Base-by-base conservation (phyloP, 2,113 vertebrate genomes). In the Grammomys surdaster region DNA sequence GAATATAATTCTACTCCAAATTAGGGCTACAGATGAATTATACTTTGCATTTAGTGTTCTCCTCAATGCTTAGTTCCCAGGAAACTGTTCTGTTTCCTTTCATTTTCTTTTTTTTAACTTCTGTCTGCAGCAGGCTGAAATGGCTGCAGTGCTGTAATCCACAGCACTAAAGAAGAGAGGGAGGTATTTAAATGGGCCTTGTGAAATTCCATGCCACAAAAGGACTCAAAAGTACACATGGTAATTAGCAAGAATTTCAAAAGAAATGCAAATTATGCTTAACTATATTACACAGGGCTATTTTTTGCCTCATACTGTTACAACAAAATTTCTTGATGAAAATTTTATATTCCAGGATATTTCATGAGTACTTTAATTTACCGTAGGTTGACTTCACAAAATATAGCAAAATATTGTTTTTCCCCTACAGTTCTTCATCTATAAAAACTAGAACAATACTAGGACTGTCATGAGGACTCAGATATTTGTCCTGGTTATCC, bases 81-180 rank as follows among this genome's bases (percentile, higher is more conserved):
- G 86, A 95, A 96, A 89, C 31, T 51, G n/a, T 86, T 89, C 81
- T 56, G 72, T 67, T 56, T 91, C 51, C 67, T 89, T 93, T 92
- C 28, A 63, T 78, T 95, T 92, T 95, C 95, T 85, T 58, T 63
- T 77, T 95, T 92, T 95, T 95, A 81, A 89, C 5, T 65, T 96
- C 80, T 43, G 26, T 51, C 72, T 89, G 63, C 70, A 81, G 60
- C 0, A 17, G 51, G 65, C 86, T 90, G n/a, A 40, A 88, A 3
- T 7, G 26, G 33, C 43, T 86, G 28, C 87, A 63, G 5, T 33
- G 40, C 40, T 93, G 60, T 54, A 89, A 95, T 40, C 70, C 60
- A 33, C 7, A 82, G 92, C 69, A 7, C 60, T 73, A 56, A 75
- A 90, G 60, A n/a, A 63, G 58, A 43, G 95, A 63, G n/a, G 60